Evolutionary conservation across 92 coral and sea anemone species (phyloP).

Genomic region (Porites lobata): DNA sequence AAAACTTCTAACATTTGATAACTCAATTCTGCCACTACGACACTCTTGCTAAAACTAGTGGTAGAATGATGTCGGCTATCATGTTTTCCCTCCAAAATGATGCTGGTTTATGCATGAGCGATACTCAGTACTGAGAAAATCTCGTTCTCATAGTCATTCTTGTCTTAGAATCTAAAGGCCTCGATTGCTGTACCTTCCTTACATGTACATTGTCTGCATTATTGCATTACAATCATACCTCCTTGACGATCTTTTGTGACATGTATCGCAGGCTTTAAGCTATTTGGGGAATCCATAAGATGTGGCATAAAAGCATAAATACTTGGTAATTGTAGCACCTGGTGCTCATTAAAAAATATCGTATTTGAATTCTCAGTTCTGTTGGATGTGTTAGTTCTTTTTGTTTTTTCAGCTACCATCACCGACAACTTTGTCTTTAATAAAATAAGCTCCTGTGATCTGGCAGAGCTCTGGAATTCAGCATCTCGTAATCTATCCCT

Average conservation of each 20-base stretch:
- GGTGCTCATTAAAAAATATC: constrained; percentile 20
- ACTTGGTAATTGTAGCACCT: constrained; percentile 78
- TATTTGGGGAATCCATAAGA: constrained; percentile 83
- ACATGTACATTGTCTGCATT: too few species aligned
- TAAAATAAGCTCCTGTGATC: constrained; percentile 93
- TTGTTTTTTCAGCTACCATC: constrained; percentile 60
- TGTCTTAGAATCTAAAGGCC: too few species aligned
- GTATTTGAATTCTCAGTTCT: constrained; percentile 18
- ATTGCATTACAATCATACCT: constrained; percentile 64
- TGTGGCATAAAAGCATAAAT: constrained; percentile 97
- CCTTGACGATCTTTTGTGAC: constrained; percentile 84
- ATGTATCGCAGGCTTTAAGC: constrained; percentile 88
- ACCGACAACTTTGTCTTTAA: constrained; percentile 82
- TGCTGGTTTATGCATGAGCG: too few species aligned
- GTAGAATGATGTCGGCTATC: too few species aligned
- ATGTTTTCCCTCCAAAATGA: too few species aligned
- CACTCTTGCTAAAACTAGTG: too few species aligned
- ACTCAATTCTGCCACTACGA: too few species aligned
- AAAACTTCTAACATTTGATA: too few species aligned
- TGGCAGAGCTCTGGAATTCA: constrained; percentile 89
- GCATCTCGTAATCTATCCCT: constrained; percentile 86
- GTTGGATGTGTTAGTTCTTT: constrained; percentile 34
- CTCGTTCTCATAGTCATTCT: too few species aligned
- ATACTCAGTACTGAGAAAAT: too few species aligned
- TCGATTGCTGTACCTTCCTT: too few species aligned